These are phyloP conservation scores for Amblyjoppa fuscipennis DNA, from an alignment of 2,888 invertebrate genomes.

Conservation along the genomic window DNA sequence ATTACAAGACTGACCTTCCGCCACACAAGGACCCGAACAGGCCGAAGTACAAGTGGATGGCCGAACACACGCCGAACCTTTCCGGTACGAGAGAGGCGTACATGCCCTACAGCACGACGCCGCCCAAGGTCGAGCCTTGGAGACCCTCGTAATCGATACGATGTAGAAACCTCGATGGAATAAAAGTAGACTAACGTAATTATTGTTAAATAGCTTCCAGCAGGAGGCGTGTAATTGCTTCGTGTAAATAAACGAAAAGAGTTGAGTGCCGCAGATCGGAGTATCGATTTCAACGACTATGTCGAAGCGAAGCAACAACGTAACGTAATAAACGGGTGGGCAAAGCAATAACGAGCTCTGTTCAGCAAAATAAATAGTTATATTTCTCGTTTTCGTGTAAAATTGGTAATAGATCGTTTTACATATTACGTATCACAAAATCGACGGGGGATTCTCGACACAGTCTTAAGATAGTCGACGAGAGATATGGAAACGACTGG, in stretches of 20 bases:
- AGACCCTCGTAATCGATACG: conserved; percentile 81
- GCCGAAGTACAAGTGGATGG: conserved; percentile 95
- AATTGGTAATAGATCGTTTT: conserved; percentile 34
- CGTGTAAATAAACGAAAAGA: conserved; percentile 59
- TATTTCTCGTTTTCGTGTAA: conserved; percentile 47
- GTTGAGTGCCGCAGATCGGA: not conserved
- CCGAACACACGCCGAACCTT: conserved; percentile 93
- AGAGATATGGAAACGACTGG: conserved; percentile 21
- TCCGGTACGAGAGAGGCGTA: conserved; percentile 92
- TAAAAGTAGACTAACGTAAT: conserved; percentile 56
- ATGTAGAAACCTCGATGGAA: not conserved
- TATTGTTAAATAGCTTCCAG: conserved; percentile 17
- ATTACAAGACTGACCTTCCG: conserved; percentile 94
- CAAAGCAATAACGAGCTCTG: not conserved
- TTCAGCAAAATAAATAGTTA: conserved; percentile 63
- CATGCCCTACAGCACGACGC: conserved; percentile 96
- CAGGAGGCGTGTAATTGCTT: conserved; percentile 34
- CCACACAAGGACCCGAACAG: conserved; percentile 90
- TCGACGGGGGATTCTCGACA: conserved; percentile 17
- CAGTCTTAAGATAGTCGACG: conserved; percentile 17
- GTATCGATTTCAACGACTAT: not conserved
- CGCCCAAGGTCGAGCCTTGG: conserved; percentile 96
- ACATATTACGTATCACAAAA: conserved; percentile 53
- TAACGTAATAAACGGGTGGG: no score
- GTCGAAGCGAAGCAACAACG: not conserved